Evolutionary conservation across 2,113 vertebrate genomes (phyloP).

Genomic region (Xiphias gladius): DNA sequence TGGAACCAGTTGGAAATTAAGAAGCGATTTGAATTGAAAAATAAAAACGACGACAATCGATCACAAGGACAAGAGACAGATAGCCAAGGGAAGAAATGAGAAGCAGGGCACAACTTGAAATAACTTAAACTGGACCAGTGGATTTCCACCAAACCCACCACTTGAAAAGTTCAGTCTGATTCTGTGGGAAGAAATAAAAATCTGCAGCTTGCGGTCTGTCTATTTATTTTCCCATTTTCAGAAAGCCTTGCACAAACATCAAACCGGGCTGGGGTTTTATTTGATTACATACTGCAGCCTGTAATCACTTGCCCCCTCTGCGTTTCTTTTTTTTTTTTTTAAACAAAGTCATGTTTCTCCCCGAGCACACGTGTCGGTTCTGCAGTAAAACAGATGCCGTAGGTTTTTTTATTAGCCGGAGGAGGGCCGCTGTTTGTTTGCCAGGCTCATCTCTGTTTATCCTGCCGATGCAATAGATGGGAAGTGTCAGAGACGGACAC

Average conservation of each 20-base stretch:
- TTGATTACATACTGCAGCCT: conserved; percentile 1
- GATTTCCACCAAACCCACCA: background rate
- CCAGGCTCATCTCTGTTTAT: conserved; percentile 18
- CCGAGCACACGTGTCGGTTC: fast-evolving
- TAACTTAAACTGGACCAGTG: background rate
- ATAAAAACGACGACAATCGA: too few relatives aligned
- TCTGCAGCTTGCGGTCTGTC: too few relatives aligned
- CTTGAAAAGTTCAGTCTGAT: background rate
- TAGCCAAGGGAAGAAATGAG: too few relatives aligned
- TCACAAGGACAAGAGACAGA: too few relatives aligned
- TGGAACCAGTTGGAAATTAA: too few relatives aligned
- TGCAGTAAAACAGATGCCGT: background rate
- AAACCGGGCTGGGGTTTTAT: background rate
- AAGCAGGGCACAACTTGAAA: background rate
- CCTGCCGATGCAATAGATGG: background rate
- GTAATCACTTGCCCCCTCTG: conserved; percentile 20
- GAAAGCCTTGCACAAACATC: background rate
- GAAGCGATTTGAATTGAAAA: too few relatives aligned
- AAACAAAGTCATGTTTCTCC: background rate
- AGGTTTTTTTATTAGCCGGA: background rate
- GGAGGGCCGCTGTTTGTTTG: background rate
- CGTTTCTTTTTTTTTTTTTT: background rate
- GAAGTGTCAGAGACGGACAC: background rate
- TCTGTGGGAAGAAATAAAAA: background rate
- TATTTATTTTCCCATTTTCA: background rate